Evolutionary conservation across 2,888 invertebrate species (phyloP), one percentile per base, ranked within the genome.

Genomic region (Drosophila eohydei): DNA sequence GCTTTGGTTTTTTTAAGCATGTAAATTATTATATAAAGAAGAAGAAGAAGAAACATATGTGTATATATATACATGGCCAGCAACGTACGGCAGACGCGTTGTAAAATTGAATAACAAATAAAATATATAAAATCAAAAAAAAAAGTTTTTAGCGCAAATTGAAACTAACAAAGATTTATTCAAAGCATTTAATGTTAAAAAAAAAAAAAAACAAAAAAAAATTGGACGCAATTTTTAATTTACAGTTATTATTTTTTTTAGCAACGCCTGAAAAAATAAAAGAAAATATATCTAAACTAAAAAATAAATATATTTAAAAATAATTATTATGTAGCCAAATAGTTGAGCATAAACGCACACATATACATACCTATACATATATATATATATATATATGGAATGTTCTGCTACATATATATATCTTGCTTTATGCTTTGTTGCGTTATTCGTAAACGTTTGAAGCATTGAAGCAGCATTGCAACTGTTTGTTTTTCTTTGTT

Each of bases 141-240:
- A 54, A n/a, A 43, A 32, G 41, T 56, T 71, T 73, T 69, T 77
- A 77, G 78, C 74, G 69, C 69, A 78, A 77, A 78, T 77, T 69
- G 28, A 64, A 70, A 70, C 28, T 21, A 61, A 69, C 26, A 67
- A 50, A 66, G 44, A 56, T 50, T 55, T 68, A 69, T 61, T 61
- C 61, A 69, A 74, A 78, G 76, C 76, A 77, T 77, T 78, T 65
- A 74, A 78, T 76, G 76, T 73, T 78, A 48, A 43, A 50, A 48
- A 46, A 77, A 51, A 48, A 40, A 43, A 16, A n/a, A 59, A 48
- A n/a, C 3, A 30, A 26, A 26, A 28, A 3, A 2, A 54, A 62
- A 55, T 65, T 50, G 26, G 34, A 51, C 12, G 14, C 36, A 43
- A 40, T 40, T 43, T 30, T 50, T 51, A 5, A 56, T 56, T 56